Evolutionary conservation across 2,888 invertebrate genomes (phyloP).

Genomic region (Baronia brevicornis): DNA sequence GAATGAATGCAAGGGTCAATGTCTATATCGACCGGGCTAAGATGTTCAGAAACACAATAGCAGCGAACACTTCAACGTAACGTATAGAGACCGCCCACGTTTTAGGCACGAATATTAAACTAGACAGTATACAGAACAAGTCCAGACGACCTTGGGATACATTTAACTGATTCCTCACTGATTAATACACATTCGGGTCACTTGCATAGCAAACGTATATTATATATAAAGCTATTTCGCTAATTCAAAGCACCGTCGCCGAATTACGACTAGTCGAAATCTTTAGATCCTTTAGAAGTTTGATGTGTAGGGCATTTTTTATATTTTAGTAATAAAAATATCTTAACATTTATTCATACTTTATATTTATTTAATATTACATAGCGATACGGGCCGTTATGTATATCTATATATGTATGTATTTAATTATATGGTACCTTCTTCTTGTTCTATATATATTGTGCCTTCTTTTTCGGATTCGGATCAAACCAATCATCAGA

Average conservation of each 20-base stretch:
- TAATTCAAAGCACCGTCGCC: too few species aligned
- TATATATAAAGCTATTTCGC: too few species aligned
- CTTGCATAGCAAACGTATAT: constrained; percentile 1
- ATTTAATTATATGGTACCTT: neutral
- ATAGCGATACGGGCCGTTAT: too few species aligned
- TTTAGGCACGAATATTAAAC: neutral
- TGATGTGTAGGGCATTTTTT: too few species aligned
- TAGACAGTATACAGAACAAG: constrained; percentile 1
- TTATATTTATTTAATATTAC: neutral
- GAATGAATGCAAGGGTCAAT: too few species aligned
- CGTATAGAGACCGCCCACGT: too few species aligned
- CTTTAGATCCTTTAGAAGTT: too few species aligned
- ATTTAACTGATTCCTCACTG: constrained; percentile 9
- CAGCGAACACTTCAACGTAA: too few species aligned
- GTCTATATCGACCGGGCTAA: too few species aligned
- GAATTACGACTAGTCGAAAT: too few species aligned
- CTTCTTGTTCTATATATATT: neutral
- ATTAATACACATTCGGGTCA: constrained; percentile 11
- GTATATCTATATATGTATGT: neutral
- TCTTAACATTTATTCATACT: neutral
- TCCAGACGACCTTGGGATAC: constrained; percentile 10
- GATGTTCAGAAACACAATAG: too few species aligned
- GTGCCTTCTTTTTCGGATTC: constrained; percentile 7
- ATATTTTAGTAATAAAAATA: constrained; percentile 1
- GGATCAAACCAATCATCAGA: constrained; percentile 14